Percentiles rank a stretch among this genome's conserved stretches.
phyloP scores from a whole-genome alignment of 2,888 invertebrate genomes.

The Drosophila seclusa region DNA sequence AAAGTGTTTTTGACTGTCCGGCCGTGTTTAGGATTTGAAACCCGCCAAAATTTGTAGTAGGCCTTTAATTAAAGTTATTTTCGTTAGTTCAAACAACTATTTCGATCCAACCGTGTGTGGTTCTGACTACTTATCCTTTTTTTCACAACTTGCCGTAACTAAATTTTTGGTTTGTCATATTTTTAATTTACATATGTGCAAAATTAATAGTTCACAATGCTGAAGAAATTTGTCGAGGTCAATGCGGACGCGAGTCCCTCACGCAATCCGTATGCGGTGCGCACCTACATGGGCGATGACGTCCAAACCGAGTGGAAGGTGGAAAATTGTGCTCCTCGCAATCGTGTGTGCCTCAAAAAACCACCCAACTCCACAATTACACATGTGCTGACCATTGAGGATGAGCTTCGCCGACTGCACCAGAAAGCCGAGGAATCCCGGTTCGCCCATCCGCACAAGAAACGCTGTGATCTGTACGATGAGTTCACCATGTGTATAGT shows the following conservation, averaged over 20 bases:
- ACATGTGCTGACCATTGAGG: constrained; percentile 79
- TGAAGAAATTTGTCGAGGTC: constrained; percentile 81
- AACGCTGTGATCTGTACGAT: constrained; percentile 67
- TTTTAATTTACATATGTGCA: constrained; percentile 13
- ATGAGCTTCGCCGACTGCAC: constrained; percentile 76
- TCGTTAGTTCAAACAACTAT: not conserved
- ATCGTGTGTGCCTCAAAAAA: constrained; percentile 60
- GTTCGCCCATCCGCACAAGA: constrained; percentile 59
- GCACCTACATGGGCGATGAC: constrained; percentile 78
- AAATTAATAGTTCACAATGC: constrained; percentile 71
- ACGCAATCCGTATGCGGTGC: constrained; percentile 79
- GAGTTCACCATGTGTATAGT: constrained; percentile 70
- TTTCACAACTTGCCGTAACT: constrained; percentile 29
- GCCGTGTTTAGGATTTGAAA: not conserved
- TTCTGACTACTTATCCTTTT: constrained; percentile 6
- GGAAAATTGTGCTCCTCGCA: constrained; percentile 62
- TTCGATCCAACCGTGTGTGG: constrained; percentile 17
- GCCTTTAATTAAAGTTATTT: constrained; percentile 18
- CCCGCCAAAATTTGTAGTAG: constrained; percentile 48
- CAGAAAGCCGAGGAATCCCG: constrained; percentile 74
- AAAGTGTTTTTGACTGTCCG: constrained; percentile 18
- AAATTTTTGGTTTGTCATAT: constrained; percentile 54
- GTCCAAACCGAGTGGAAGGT: constrained; percentile 64
- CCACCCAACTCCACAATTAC: constrained; percentile 66
- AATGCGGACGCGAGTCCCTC: constrained; percentile 73